Conservation (phyloP, 2,797 vertebrate species). For the Ciconia nigra region DNA sequence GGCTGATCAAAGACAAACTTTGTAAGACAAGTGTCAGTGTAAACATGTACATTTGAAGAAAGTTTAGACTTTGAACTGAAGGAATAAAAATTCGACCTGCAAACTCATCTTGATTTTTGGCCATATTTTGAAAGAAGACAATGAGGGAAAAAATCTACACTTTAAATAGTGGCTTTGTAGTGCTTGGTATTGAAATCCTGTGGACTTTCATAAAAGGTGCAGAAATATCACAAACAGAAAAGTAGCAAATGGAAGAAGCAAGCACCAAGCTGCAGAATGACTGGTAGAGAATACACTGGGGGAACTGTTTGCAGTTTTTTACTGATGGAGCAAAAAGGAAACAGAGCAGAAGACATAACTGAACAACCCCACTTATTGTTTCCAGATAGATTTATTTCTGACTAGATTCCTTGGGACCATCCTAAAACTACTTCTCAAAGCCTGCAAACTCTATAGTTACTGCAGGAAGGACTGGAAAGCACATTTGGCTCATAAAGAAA, state of each 20-base stretch:
- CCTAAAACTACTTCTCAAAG: not conserved
- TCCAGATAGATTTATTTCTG: not conserved
- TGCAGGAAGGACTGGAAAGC: not conserved
- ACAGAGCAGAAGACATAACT: not conserved
- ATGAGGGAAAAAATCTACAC: not conserved
- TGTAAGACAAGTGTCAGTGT: conserved; percentile 7
- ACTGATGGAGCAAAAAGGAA: not conserved
- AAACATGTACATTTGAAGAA: not conserved
- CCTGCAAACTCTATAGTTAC: not conserved
- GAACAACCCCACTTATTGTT: not conserved
- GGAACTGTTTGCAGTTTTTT: not conserved
- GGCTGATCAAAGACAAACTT: conserved; percentile 34
- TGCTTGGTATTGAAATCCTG: not conserved
- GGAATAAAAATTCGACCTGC: not conserved
- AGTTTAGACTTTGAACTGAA: conserved; percentile 22
- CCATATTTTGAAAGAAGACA: not conserved
- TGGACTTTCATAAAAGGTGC: not conserved
- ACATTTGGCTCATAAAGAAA: not conserved
- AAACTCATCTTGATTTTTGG: not conserved
- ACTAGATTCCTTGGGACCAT: not conserved
- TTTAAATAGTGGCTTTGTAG: not conserved
- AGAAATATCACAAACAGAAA: not conserved
- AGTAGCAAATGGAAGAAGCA: not conserved
- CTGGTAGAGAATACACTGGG: not conserved
- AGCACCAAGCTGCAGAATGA: not conserved